Conservation (phyloP, 2,888 invertebrate species). For the Drosophila meridionalis region DNA sequence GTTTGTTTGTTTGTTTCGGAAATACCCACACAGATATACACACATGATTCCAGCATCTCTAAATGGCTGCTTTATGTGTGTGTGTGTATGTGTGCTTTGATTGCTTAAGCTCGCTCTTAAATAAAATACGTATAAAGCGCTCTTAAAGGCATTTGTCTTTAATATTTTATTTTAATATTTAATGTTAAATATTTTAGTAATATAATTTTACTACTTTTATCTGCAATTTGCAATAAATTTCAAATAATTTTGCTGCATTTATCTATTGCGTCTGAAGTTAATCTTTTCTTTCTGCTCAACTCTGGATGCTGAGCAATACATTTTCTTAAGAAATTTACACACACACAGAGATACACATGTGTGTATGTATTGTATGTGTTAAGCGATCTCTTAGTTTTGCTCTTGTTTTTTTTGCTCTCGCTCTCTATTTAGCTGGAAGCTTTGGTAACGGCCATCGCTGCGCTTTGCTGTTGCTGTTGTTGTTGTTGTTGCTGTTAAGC, state of each 20-base stretch:
- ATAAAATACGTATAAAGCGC: background rate
- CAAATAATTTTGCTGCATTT: conserved; percentile 12
- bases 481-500: conserved; percentile 34
- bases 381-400: conserved; percentile 4
- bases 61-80: conserved; percentile 4
- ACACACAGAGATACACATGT: conserved; percentile 8
- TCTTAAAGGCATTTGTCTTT: conserved; percentile 18
- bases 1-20: conserved; percentile 23
- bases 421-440: conserved; percentile 44
- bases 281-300: background rate
- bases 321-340: conserved; percentile 58
- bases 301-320: conserved; percentile 57
- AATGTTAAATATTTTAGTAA: background rate
- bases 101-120: conserved; percentile 20
- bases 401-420: conserved; percentile 28
- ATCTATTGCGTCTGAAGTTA: conserved; percentile 4
- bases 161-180: background rate
- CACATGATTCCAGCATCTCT: conserved; percentile 19
- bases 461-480: conserved; percentile 14
- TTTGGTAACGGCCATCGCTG: conserved; percentile 55
- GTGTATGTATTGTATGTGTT: conserved; percentile 8
- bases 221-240: background rate
- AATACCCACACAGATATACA: conserved; percentile 7
- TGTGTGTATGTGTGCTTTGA: conserved; percentile 9
- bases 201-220: background rate